Evolutionary conservation across 92 coral and sea anemone genomes (phyloP), one percentile per base, ranked within the genome.

Genomic region (Isaurus tuberculatus): DNA sequence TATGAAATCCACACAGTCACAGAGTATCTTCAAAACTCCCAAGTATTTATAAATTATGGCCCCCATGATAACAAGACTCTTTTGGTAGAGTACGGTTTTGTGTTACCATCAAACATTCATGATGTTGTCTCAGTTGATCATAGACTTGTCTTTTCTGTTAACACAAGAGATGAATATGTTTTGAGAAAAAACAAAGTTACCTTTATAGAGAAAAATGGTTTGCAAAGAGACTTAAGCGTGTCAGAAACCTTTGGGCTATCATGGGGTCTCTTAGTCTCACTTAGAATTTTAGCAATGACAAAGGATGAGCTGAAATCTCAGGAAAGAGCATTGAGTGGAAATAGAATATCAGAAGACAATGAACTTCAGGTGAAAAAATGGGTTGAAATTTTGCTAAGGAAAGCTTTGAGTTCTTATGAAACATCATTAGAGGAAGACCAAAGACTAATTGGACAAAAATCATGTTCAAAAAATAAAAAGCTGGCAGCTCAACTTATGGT

Each of bases 11-110:
- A 49, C 60, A 88, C 98, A 5, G 53, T 85, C 17, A 84, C 98
- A 73, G 88, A 80, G 43, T 94, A 94, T 75, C 51, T 44, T 40
- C 88, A 83, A 84, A 86, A 92, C 15, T 19, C 36, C 9, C 99
- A 96, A 74, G 98, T 96, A 26, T 96, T 94, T 63, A 96, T 96
- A 49, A 94, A 89, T 85, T 96, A 96, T 90, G 99, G 99, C 13
- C 95, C 99, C 9, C 98, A 92, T 72, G 92, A 91, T 67, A 96
- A 96, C 86, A 86, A 90, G 33, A 90, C 87, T 57, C 89, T 96
- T 16, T 89, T 96, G 11, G 31, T 90, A 40, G 99, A 96, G 51
- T 96, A 96, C 85, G 99, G 99, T 32, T 96, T 96, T 80, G 80
- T 94, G 17, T 86, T 96, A 14, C 94, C 99, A 0, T 77, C 53